These are phyloP conservation scores for Conchocele bisecta DNA, from an alignment of 2,888 invertebrate species.

Conservation along the genomic window DNA sequence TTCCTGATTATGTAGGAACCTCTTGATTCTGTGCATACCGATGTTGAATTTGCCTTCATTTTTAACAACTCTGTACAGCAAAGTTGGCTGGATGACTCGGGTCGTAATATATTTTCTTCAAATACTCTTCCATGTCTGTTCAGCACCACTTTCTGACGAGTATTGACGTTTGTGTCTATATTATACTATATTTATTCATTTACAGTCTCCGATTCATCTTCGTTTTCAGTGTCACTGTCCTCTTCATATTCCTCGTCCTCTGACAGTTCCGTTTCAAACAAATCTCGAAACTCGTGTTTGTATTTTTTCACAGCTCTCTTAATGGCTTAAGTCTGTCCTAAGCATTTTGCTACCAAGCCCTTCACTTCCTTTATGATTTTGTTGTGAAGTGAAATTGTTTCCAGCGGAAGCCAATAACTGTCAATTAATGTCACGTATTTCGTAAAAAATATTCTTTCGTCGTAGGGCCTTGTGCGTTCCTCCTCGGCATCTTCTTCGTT, in stretches of 20 bases:
- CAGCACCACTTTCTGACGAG: too few relatives aligned
- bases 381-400: neutral
- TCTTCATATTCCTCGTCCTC: neutral
- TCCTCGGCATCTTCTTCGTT: too few relatives aligned
- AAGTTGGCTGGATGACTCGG: too few relatives aligned
- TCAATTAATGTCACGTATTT: neutral
- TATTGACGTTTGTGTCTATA: too few relatives aligned
- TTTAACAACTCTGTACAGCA: constrained; percentile 35
- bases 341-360: neutral
- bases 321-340: neutral
- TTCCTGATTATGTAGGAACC: too few relatives aligned
- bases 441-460: neutral
- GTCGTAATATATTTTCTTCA: too few relatives aligned
- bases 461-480: neutral
- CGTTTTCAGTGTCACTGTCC: neutral
- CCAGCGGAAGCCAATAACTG: neutral
- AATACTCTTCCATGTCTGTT: too few relatives aligned
- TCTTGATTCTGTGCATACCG: too few relatives aligned
- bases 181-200: too few relatives aligned
- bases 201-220: too few relatives aligned
- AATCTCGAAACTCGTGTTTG: neutral
- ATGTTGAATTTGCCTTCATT: too few relatives aligned
- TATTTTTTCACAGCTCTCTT: neutral
- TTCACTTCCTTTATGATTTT: neutral
- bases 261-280: constrained; percentile 1